Conservation (phyloP, 2,888 invertebrate genomes). For the Caenorhabditis sinica region DNA sequence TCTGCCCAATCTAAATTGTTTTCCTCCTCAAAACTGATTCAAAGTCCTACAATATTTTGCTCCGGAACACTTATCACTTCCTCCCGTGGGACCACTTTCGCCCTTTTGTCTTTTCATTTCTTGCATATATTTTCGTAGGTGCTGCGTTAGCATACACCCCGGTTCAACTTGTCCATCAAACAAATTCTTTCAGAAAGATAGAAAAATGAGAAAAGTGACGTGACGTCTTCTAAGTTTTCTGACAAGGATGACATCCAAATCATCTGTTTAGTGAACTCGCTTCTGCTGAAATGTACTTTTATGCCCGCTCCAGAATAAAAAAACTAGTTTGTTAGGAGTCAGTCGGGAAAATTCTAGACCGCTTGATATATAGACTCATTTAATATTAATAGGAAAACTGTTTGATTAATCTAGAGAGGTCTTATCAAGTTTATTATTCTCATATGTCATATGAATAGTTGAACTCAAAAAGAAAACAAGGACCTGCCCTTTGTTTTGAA, state of each 20-base stretch:
- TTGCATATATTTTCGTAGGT: constrained; percentile 39
- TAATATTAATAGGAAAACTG: neutral
- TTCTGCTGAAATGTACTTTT: constrained; percentile 31
- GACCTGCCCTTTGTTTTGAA: neutral
- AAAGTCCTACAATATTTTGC: neutral
- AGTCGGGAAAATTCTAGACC: neutral
- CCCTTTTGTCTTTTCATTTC: constrained; percentile 21
- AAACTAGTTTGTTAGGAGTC: neutral
- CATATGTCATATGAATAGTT: neutral
- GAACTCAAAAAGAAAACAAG: neutral
- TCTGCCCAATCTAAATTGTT: neutral
- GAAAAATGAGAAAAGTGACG: constrained; percentile 36
- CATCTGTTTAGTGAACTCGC: constrained; percentile 43
- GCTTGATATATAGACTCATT: neutral
- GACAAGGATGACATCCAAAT: constrained; percentile 45
- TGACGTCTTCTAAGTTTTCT: constrained; percentile 43
- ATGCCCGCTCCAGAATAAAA: constrained; percentile 1
- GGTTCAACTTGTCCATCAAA: constrained; percentile 32
- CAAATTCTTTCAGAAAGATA: constrained; percentile 27
- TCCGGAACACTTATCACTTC: constrained; percentile 44
- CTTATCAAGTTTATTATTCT: neutral
- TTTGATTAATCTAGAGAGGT: neutral
- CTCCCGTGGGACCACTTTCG: constrained; percentile 34
- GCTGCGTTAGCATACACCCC: constrained; percentile 26
- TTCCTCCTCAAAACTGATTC: neutral